Evolutionary conservation across 2,113 vertebrate species (phyloP).

Genomic region (Pygoscelis adeliae): DNA sequence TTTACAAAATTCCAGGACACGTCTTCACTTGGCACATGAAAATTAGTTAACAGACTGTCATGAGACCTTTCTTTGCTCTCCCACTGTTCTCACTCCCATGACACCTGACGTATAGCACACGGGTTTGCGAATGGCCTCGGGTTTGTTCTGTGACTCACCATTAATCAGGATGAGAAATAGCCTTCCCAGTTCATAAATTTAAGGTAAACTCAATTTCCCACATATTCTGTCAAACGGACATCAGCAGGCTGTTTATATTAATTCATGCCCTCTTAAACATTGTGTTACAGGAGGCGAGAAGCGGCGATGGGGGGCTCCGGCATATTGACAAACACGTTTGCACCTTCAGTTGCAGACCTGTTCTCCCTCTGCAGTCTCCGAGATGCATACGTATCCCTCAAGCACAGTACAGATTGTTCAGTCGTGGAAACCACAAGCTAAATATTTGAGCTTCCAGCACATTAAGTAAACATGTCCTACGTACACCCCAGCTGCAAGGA

Average conservation of each 20-base stretch:
- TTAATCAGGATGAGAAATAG: slow-evolving; percentile 75
- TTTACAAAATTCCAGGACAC: slow-evolving; percentile 62
- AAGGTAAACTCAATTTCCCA: slow-evolving; percentile 66
- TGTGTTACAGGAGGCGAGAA: not conserved
- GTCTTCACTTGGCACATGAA: slow-evolving; percentile 73
- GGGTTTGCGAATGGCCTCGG: slow-evolving; percentile 58
- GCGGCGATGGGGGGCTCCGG: not conserved
- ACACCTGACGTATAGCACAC: slow-evolving; percentile 66
- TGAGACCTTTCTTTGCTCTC: slow-evolving; percentile 65
- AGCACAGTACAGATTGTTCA: not conserved
- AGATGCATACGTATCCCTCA: not conserved
- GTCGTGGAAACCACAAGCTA: slow-evolving; percentile 11
- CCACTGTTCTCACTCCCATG: slow-evolving; percentile 79
- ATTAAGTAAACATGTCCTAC: slow-evolving; percentile 39
- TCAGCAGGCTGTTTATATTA: slow-evolving; percentile 66
- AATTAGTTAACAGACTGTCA: slow-evolving; percentile 71
- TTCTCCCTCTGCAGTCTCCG: not conserved
- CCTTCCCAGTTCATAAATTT: slow-evolving; percentile 81
- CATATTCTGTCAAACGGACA: slow-evolving; percentile 67
- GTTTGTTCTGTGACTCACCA: slow-evolving; percentile 68
- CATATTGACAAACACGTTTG: slow-evolving; percentile 64
- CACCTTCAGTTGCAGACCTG: not conserved
- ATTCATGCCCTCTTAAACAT: slow-evolving; percentile 63
- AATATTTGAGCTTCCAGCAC: slow-evolving; percentile 57
- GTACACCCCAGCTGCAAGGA: slow-evolving; percentile 40